Evolutionary conservation across 2,888 invertebrate species (phyloP), one percentile per base, ranked within the genome.

Genomic region (Suillia variegata): DNA sequence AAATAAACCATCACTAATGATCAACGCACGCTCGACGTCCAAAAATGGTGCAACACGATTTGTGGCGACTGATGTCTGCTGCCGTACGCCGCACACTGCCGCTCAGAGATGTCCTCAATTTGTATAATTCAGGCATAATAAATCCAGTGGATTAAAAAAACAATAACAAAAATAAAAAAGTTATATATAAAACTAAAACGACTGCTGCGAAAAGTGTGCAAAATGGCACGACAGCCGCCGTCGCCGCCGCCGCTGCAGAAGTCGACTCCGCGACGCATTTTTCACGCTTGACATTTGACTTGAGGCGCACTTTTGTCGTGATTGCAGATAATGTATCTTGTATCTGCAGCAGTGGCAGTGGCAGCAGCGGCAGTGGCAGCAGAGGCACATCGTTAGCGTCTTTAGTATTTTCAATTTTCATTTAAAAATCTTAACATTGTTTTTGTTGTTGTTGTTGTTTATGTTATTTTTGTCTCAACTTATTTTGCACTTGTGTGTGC

Each of bases 281-380:
- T 78, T 79, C 77, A 79, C 76, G 79, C 76, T 75, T 78, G 79
- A 75, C 77, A 75, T 78, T 78, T 78, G 77, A 78, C 77, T 79
- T 68, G 73, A 67, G 74, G 74, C 76, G 70, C 75, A 75, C 73
- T 77, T 70, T 75, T 68, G 68, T 66, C 63, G 69, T 69, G 45
- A 20, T 13, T 45, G n/a, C n/a, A n/a, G n/a, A n/a, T n/a, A n/a
- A n/a, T n/a, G 45, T 20, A 20, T 17, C 45, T n/a, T 38, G 38
- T 31, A 12, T 4, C 38, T 38, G n/a, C 3, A n/a, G 4, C 4
- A 38, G 38, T 38, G 38, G 13, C n/a, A n/a, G n/a, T n/a, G n/a
- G n/a, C n/a, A 38, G 38, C 38, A 18, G 18, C 17, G 20, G 4
- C 10, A 45, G 18, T 45, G 38, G 4, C 10, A 45, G 18, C 18